Percentiles rank a stretch among this genome's conserved stretches.
These are phyloP conservation scores for Mus spretus DNA, from an alignment of 2,797 vertebrate genomes.

Conservation along the genomic window DNA sequence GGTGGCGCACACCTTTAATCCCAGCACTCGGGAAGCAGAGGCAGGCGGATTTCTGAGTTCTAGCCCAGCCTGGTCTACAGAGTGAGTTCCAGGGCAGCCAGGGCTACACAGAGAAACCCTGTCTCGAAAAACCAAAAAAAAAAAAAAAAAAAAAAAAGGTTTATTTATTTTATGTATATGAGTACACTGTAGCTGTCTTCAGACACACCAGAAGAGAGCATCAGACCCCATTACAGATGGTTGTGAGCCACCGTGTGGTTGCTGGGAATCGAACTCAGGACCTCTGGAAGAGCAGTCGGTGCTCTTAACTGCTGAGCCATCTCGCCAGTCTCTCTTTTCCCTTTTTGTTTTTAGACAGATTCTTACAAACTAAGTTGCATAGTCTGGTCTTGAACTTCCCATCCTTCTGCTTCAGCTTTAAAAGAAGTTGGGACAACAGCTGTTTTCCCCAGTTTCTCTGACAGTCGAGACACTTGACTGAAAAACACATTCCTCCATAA, in stretches of 20 bases:
- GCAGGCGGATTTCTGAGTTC: no score
- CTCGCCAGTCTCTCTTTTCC: not conserved
- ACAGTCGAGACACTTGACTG: not conserved
- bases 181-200: not conserved
- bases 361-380: not conserved
- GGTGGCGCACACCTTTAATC: no score
- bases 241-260: not conserved
- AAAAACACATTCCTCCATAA: slow-evolving; percentile 22
- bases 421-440: not conserved
- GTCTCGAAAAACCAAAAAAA: no score
- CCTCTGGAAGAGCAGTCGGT: not conserved
- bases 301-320: no score
- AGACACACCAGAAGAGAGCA: not conserved
- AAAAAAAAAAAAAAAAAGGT: no score
- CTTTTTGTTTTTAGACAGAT: not conserved
- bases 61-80: no score
- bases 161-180: not conserved
- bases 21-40: no score
- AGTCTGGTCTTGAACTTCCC: not conserved
- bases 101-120: no score
- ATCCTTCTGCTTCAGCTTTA: not conserved
- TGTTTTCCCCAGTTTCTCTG: not conserved
- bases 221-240: not conserved
- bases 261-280: not conserved
- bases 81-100: no score